Conservation (phyloP, 2,797 vertebrate species). For the Artibeus lituratus region DNA sequence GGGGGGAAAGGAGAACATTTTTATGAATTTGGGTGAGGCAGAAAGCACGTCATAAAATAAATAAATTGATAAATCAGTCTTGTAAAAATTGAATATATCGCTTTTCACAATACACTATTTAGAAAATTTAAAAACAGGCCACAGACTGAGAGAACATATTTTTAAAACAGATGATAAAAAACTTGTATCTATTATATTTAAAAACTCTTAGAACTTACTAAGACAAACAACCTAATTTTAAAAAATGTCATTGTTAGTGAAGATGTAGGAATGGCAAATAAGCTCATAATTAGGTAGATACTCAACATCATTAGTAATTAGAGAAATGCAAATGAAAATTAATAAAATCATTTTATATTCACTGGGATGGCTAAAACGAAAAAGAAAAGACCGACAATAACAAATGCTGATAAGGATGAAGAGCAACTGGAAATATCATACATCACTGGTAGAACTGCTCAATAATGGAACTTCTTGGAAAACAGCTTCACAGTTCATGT, state of each 20-base stretch:
- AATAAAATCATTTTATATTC: neutral
- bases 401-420: neutral
- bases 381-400: neutral
- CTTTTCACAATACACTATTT: neutral
- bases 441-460: neutral
- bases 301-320: neutral
- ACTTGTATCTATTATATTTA: neutral
- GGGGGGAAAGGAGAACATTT: neutral
- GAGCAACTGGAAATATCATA: neutral
- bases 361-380: neutral
- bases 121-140: neutral
- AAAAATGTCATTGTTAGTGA: neutral
- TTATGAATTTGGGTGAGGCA: neutral
- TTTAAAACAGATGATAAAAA: neutral
- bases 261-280: neutral
- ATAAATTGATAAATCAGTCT: neutral
- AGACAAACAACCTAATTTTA: neutral
- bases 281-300: neutral
- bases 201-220: neutral
- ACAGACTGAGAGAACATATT: neutral
- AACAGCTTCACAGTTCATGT: neutral
- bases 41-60: neutral
- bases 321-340: neutral
- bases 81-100: neutral
- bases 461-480: neutral